These are phyloP conservation scores for Morinoia aosen DNA, from an alignment of 2,888 invertebrate species.

Conservation along the genomic window DNA sequence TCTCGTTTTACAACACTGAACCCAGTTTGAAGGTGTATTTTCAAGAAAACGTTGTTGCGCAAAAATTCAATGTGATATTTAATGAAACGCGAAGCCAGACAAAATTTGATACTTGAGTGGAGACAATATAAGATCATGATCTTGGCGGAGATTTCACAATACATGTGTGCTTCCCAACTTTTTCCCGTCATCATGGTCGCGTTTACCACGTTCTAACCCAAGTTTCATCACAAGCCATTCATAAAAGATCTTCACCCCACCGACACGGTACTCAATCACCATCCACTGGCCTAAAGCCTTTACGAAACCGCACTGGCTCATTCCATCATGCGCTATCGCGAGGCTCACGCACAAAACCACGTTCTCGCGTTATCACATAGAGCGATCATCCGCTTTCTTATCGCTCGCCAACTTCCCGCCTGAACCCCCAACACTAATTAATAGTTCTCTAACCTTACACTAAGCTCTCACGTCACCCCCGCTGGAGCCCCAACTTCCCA, in stretches of 20 bases:
- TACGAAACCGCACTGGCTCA: neutral
- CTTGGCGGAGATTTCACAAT: neutral
- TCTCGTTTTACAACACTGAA: neutral
- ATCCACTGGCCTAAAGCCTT: neutral
- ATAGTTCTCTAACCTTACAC: neutral
- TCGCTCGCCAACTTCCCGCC: neutral
- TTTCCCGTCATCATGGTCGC: neutral
- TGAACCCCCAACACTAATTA: neutral
- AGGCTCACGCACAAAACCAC: neutral
- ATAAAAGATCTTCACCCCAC: neutral
- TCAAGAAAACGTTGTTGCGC: neutral
- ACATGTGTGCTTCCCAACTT: neutral
- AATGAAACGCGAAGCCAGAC: neutral
- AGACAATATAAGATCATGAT: neutral
- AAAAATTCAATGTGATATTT: neutral
- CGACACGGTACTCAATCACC: neutral
- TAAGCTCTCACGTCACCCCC: neutral
- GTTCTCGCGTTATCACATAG: neutral
- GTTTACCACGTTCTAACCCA: neutral
- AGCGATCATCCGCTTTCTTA: neutral
- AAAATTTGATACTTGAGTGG: no score
- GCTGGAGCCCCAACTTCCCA: neutral
- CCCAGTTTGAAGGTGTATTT: neutral
- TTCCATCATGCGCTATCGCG: neutral
- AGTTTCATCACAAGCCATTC: neutral